These are phyloP conservation scores for Kryphioiulus occultus DNA, from an alignment of 2,888 invertebrate species.

Conservation along the genomic window DNA sequence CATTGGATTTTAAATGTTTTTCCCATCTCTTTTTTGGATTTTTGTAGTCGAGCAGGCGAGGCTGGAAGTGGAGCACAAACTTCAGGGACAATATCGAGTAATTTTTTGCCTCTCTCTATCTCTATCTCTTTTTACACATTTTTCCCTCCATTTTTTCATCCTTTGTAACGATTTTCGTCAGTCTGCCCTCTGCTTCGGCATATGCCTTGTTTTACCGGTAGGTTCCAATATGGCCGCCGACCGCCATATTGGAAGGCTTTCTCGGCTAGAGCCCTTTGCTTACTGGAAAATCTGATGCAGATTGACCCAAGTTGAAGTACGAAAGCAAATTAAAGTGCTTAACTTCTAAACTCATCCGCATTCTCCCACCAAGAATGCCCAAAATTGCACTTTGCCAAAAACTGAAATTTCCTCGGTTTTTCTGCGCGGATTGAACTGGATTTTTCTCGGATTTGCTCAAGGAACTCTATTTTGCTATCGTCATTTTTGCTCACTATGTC, in stretches of 20 bases:
- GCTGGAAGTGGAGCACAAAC: conserved; percentile 96
- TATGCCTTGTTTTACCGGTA: not conserved
- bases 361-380: not conserved
- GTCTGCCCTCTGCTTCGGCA: conserved; percentile 13
- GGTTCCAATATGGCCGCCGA: not conserved
- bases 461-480: conserved; percentile 20
- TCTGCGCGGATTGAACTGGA: not conserved
- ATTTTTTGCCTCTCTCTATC: conserved; percentile 52
- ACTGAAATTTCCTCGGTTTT: not conserved
- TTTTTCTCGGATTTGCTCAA: conserved; percentile 30
- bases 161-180: conserved; percentile 35
- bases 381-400: not conserved
- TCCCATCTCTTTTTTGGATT: conserved; percentile 51
- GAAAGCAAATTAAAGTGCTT: conserved; percentile 19
- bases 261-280: not conserved
- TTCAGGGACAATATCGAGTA: conserved; percentile 79
- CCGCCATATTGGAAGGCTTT: not conserved
- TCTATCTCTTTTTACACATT: conserved; percentile 49
- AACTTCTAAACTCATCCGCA: not conserved
- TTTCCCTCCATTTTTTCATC: conserved; percentile 46
- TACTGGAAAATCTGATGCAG: not conserved
- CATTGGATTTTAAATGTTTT: conserved; percentile 46
- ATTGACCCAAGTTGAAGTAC: not conserved
- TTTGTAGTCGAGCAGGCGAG: conserved; percentile 65
- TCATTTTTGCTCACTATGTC: conserved; percentile 41